Evolutionary conservation across 1,140 invertebrate species (phyloP), one percentile per base, ranked within the genome.

Genomic region (Trachelipus rathkii): DNA sequence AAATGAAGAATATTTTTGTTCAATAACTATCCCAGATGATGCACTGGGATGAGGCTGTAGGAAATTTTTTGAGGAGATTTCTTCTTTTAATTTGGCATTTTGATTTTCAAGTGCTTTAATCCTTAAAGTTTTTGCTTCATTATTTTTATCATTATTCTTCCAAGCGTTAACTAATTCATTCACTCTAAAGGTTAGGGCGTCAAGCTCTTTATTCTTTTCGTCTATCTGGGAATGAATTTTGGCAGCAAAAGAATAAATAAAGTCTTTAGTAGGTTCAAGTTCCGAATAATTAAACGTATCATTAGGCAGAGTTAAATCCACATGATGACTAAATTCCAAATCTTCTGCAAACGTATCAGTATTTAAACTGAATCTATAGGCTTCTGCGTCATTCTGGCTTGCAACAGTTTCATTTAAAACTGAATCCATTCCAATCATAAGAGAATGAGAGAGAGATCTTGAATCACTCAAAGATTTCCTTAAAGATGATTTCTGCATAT

Each of bases 401-500:
- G 44, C 24, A 33, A 66, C 71, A 13, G 81, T 74, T 9, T 82
- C 81, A 46, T 81, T 71, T 67, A 77, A 60, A n/a, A 75, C 75
- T 53, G 73, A 46, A 46, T 82, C 81, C 46, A 81, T 74, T n/a
- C 82, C 82, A 67, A 83, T 82, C 78, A 82, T 75, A 13, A 84
- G 71, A 21, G 81, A 86, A 76, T 85, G 86, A 8, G 89, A 89
- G 46, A 90, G 83, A 80, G 89, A 87, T n/a, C 89, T 79, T 77
- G 87, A 89, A 71, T 87, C 85, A 72, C 88, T 86, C 0, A 90
- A 86, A 10, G 88, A 87, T 69, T 87, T 85, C 23, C 87, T 86
- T 67, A 90, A 83, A 21, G 86, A 84, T 67, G 84, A 83, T 7
- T 87, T 84, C 46, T 87, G 85, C 77, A 87, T 85, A 2, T 82